Percentiles rank a stretch among this genome's conserved stretches.
Conservation (phyloP, 2,113 vertebrate genomes). For the Taxidea taxus region DNA sequence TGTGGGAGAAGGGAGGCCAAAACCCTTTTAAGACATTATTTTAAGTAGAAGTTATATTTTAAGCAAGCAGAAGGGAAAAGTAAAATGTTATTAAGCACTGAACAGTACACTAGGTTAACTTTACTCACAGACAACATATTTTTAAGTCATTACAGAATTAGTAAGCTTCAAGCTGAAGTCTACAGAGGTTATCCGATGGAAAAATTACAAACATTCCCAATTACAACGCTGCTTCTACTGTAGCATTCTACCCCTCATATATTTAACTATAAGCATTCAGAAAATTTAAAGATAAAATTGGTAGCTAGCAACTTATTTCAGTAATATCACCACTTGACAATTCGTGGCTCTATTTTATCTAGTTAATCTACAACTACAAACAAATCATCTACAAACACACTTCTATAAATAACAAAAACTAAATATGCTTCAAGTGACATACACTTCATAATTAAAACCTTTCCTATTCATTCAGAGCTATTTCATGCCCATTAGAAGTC, state of each 20-base stretch:
- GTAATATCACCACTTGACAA: background rate
- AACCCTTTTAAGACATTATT: background rate
- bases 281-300: slow-evolving; percentile 24
- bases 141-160: background rate
- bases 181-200: background rate
- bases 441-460: background rate
- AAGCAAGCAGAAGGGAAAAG: slow-evolving; percentile 20
- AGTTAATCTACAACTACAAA: slow-evolving; percentile 34
- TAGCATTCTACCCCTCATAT: background rate
- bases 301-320: slow-evolving; percentile 36
- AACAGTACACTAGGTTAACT: background rate
- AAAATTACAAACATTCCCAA: background rate
- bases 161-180: background rate
- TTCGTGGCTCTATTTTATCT: background rate
- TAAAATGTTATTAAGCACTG: slow-evolving; percentile 36
- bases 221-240: background rate
- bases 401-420: background rate
- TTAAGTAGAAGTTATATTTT: slow-evolving; percentile 26
- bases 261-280: background rate
- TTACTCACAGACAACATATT: background rate
- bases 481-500: background rate
- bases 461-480: background rate
- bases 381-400: slow-evolving; percentile 12
- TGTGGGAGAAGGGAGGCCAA: background rate
- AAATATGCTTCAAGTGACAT: slow-evolving; percentile 21